Conservation (phyloP, 2,113 vertebrate species). For the Oxygymnocypris stewartii region DNA sequence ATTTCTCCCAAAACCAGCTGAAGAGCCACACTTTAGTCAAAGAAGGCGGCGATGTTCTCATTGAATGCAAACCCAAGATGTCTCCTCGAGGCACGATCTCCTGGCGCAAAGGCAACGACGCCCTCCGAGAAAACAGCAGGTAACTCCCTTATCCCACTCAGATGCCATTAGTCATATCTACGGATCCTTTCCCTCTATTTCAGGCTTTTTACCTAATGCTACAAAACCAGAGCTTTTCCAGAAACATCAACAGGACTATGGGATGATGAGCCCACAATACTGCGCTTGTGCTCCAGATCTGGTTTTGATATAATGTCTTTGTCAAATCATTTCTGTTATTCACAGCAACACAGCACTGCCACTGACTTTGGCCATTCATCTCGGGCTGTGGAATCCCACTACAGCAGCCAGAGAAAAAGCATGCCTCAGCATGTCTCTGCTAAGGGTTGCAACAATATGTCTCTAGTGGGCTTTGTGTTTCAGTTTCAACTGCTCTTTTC, state of each 20-base stretch:
- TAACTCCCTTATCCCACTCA: slow-evolving; percentile 65
- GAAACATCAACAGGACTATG: not conserved
- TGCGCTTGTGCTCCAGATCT: slow-evolving; percentile 27
- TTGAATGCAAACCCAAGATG: slow-evolving; percentile 95
- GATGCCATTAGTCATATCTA: slow-evolving; percentile 20
- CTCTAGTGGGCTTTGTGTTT: slow-evolving; percentile 44
- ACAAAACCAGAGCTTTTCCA: not conserved
- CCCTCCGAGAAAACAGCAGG: slow-evolving; percentile 85
- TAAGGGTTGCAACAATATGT: slow-evolving; percentile 23
- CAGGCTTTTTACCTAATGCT: not conserved
- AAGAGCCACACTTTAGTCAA: slow-evolving; percentile 87
- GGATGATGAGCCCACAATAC: slow-evolving; percentile 22
- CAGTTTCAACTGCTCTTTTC: not conserved
- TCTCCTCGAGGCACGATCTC: slow-evolving; percentile 89
- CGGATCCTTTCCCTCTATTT: not conserved
- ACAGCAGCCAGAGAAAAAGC: slow-evolving; percentile 34
- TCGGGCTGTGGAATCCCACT: slow-evolving; percentile 32
- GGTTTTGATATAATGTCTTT: slow-evolving; percentile 40
- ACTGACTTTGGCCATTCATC: slow-evolving; percentile 49
- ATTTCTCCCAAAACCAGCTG: slow-evolving; percentile 89
- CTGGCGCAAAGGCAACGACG: slow-evolving; percentile 90
- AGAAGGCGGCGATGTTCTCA: slow-evolving; percentile 88
- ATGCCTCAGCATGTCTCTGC: slow-evolving; percentile 42
- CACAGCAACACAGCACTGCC: slow-evolving; percentile 35
- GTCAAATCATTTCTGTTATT: slow-evolving; percentile 51